These are phyloP conservation scores for Metridium senile DNA, from an alignment of 92 coral and sea anemone genomes.

Conservation along the genomic window DNA sequence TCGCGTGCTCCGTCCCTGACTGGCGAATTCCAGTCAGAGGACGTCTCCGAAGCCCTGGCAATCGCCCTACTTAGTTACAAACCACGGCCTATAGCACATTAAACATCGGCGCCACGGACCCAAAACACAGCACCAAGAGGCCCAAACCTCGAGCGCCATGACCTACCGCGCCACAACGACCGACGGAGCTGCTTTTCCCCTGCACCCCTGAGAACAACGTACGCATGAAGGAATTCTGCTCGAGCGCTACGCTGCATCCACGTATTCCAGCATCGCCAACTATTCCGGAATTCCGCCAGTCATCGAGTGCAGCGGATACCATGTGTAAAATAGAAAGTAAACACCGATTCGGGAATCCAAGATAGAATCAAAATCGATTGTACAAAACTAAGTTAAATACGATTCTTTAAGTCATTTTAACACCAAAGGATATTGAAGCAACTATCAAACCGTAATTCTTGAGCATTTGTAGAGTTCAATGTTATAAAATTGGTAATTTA, in stretches of 20 bases:
- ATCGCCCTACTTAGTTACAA: conserved; percentile 34
- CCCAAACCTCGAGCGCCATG: not conserved
- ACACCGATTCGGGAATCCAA: no score
- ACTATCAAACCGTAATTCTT: no score
- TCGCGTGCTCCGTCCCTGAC: conserved; percentile 28
- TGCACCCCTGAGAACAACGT: conserved; percentile 39
- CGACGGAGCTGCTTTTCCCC: conserved; percentile 29
- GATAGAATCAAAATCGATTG: no score
- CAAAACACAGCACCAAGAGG: not conserved
- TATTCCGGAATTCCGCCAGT: no score
- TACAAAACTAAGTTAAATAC: no score
- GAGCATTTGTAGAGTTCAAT: no score
- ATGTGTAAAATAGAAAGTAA: no score
- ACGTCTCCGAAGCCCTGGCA: conserved; percentile 40
- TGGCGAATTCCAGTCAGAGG: conserved; percentile 41
- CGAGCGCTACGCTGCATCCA: conserved; percentile 33
- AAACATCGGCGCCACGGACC: not conserved
- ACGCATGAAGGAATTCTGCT: conserved; percentile 35
- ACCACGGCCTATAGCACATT: conserved; percentile 49
- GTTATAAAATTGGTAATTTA: no score
- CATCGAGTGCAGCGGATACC: no score
- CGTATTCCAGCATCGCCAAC: no score
- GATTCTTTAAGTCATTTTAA: no score
- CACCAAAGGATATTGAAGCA: no score
- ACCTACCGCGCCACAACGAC: conserved; percentile 31